Evolutionary conservation across 2,797 vertebrate species (phyloP), one percentile per base, ranked within the genome.

Genomic region (Lepus townsendii): DNA sequence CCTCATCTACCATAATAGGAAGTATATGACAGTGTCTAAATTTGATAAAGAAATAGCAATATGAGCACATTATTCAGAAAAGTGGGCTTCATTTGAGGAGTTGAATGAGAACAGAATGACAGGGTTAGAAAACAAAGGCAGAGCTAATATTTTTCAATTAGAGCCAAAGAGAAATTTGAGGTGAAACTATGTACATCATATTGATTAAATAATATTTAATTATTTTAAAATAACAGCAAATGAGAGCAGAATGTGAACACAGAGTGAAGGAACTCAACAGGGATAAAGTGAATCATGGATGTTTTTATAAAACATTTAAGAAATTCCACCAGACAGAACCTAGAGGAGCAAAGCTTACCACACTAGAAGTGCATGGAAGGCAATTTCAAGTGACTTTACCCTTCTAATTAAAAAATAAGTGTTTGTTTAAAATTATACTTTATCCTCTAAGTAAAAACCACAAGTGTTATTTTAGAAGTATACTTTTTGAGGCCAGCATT

Each of bases 361-460:
- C 24, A 35, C 13, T 35, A 78, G 91, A 71, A 38, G 38, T 30
- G 42, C 62, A 57, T 63, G 7, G 13, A 92, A 78, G 72, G 13
- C 47, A 73, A 82, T 9, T 73, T 80, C 50, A 8, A 72, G 19
- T 79, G n/a, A 84, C n/a, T 79, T 42, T 16, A 24, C 78, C 54
- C 35, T 92, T 85, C 65, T 63, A 77, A 30, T 47, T 24, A 50
- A 92, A 68, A 30, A 13, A 26, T 19, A 38, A 69, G 47, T 27
- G 22, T 24, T 19, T 69, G 13, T 50, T 87, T 63, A 26, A 71
- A 75, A 87, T 14, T 75, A 75, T 5, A 69, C 5, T 52, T 75
- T 20, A 57, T 63, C 54, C n/a, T 92, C 57, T 60, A 60, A 57
- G n/a, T 92, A 79, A 87, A 42, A 94, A 54, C 32, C 30, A 42